Evolutionary conservation across 2,113 vertebrate species (phyloP).

Genomic region (Trematocara unimaculatum): DNA sequence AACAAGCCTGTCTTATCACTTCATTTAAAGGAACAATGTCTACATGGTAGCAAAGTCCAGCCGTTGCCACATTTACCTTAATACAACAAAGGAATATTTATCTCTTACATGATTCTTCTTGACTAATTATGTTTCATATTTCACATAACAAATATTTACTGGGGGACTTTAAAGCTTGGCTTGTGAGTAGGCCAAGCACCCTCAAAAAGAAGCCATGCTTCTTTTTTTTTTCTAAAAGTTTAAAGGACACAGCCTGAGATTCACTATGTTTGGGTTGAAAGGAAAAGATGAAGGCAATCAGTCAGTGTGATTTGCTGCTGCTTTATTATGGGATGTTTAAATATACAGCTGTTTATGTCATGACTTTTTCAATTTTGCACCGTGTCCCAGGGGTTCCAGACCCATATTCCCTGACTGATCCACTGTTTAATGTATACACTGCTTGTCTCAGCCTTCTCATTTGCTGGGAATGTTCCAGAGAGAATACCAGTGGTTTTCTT

Average conservation of each 20-base stretch:
- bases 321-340: background rate
- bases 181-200: background rate
- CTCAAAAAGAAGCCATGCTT: background rate
- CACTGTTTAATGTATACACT: constrained; percentile 39
- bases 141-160: constrained; percentile 26
- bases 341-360: constrained; percentile 1
- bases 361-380: constrained; percentile 15
- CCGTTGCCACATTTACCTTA: background rate
- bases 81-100: constrained; percentile 32
- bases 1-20: constrained; percentile 5
- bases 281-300: background rate
- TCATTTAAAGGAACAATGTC: constrained; percentile 2
- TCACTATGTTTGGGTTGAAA: background rate
- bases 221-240: background rate
- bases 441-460: background rate
- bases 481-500: constrained; percentile 45
- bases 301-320: background rate
- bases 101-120: constrained; percentile 22
- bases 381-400: background rate
- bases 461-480: constrained; percentile 25
- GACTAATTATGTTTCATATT: constrained; percentile 12
- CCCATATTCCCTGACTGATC: background rate
- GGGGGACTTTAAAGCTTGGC: background rate
- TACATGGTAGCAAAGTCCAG: constrained; percentile 28
- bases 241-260: background rate